Evolutionary conservation across 2,888 invertebrate species (phyloP).

Genomic region (Agrilus mali): DNA sequence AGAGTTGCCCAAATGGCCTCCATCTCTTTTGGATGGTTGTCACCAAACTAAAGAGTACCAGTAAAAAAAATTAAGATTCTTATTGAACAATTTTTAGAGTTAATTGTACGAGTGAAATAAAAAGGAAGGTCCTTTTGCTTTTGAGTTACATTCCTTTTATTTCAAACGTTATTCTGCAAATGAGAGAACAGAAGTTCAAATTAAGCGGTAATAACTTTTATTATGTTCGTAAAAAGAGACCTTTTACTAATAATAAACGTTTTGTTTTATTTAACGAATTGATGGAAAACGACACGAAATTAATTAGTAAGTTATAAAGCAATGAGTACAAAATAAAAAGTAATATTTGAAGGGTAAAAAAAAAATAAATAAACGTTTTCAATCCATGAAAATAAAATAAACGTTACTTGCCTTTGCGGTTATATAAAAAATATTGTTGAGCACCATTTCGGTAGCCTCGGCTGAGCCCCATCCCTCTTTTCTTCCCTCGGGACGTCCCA

Average conservation of each 20-base stretch:
- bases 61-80: background rate
- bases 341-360: background rate
- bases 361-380: too few species aligned
- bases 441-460: conserved; percentile 99
- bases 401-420: conserved; percentile 72
- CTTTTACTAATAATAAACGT: too few species aligned
- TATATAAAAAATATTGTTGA: conserved; percentile 96
- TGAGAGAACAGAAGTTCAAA: too few species aligned
- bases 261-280: too few species aligned
- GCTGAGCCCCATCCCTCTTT: conserved; percentile 96
- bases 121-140: too few species aligned
- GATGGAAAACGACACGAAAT: too few species aligned
- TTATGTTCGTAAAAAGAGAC: too few species aligned
- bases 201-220: too few species aligned
- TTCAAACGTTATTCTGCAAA: too few species aligned
- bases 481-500: conserved; percentile 50
- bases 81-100: background rate
- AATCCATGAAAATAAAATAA: background rate
- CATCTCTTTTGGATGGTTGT: conserved; percentile 89
- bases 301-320: too few species aligned
- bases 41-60: conserved; percentile 62
- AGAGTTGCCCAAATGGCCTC: conserved; percentile 94
- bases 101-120: too few species aligned
- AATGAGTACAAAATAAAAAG: background rate
- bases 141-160: too few species aligned